Evolutionary conservation across 2,113 vertebrate species (phyloP).

Genomic region (Semnornis frantzii): DNA sequence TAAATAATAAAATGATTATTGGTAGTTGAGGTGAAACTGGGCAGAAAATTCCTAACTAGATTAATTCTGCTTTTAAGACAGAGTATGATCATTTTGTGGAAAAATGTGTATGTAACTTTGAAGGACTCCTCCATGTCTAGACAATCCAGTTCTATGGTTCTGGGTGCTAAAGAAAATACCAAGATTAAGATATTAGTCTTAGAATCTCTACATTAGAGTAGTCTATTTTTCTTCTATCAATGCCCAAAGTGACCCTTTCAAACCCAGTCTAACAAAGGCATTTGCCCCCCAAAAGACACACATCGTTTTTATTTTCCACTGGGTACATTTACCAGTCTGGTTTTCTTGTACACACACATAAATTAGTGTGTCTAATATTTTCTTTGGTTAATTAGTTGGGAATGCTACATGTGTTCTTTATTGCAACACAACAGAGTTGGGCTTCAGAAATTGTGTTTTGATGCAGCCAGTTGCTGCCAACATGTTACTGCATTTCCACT

Average conservation of each 20-base stretch:
- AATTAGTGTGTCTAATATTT: not conserved
- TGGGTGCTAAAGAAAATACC: not conserved
- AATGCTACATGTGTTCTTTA: not conserved
- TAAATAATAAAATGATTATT: not conserved
- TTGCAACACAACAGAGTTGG: not conserved
- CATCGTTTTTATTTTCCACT: not conserved
- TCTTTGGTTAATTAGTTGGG: not conserved
- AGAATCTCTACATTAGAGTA: not conserved
- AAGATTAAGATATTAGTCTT: not conserved
- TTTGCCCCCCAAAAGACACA: not conserved
- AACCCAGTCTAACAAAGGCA: not conserved
- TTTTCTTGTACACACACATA: not conserved
- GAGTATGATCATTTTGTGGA: not conserved
- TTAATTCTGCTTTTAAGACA: not conserved
- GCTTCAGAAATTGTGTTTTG: not conserved
- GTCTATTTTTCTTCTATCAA: not conserved
- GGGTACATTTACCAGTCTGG: not conserved
- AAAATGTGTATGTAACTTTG: not conserved
- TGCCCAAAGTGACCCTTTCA: not conserved
- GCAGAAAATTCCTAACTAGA: not conserved
- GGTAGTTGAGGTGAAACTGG: not conserved
- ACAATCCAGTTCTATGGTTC: not conserved
- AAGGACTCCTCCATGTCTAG: not conserved
- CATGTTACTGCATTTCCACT: not conserved
- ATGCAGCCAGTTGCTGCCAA: constrained; percentile 10